phyloP scores from a whole-genome alignment of 2,888 invertebrate species.

The Lepidonotus clava region DNA sequence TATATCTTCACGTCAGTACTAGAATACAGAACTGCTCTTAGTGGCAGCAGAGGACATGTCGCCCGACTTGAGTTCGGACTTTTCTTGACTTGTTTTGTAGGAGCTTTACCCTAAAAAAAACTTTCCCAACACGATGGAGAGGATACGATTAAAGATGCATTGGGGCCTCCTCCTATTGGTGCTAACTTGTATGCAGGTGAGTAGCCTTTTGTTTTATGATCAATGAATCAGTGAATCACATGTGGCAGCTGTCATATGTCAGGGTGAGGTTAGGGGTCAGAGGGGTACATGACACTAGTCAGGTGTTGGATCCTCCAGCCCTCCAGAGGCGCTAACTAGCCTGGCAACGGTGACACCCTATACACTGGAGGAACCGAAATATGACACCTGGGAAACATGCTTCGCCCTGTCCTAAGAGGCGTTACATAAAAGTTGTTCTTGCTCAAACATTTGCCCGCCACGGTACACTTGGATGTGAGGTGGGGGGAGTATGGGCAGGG shows the following conservation, averaged over 20 bases:
- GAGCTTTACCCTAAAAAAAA: no score
- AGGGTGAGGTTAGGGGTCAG: background rate
- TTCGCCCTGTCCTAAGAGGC: no score
- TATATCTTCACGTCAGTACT: background rate
- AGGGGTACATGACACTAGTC: background rate
- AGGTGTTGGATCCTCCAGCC: background rate
- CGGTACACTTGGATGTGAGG: no score
- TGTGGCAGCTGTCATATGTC: background rate
- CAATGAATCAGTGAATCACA: background rate
- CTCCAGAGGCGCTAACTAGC: background rate
- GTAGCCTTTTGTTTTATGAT: background rate
- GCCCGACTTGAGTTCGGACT: background rate
- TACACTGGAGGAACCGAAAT: background rate
- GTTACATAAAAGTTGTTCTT: no score
- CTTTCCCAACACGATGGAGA: background rate
- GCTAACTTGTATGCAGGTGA: background rate
- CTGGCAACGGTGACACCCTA: background rate
- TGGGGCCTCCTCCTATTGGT: background rate
- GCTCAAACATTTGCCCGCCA: no score
- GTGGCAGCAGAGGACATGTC: background rate
- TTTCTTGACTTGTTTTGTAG: background rate
- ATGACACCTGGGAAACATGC: no score
- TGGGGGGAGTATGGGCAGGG: no score
- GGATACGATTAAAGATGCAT: constrained; percentile 1
- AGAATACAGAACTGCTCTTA: background rate